Base-by-base conservation (phyloP, 1,140 invertebrate genomes). In the Orchesella cincta region DNA sequence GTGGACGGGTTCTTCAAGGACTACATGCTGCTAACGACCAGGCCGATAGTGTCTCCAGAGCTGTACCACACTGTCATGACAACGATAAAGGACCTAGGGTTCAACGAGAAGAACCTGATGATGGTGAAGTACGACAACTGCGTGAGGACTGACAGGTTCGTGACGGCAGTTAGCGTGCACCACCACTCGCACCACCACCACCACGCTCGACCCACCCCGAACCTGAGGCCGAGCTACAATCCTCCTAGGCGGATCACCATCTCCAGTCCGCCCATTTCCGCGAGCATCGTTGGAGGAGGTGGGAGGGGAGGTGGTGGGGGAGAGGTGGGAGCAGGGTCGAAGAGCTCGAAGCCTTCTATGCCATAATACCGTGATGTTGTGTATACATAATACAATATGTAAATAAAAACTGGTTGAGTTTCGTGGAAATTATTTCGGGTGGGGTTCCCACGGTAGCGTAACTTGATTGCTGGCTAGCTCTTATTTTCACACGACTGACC, bases 1-100 rank as follows among this genome's bases (percentile, higher is more conserved):
- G 62, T 67, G 26, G 62, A 67, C 31, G 62, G 62, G 12, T 67
- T 67, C 62, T 67, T 67, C 31, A 67, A 67, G 31, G 62, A 67
- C 62, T 67, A 67, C 31, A 67, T 67, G 62, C 31, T 67, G 28
- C 31, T 67, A 12, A 67, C 62, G 12, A 67, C 62, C 1, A 26
- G 62, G 14, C 62, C 62, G 5, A 29, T 67, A 26, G 62, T 67
- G 1, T 67, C 62, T 23, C 62, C 62, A 31, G 62, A 67, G n/a
- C 62, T 67, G 31, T 67, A 67, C 62, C 62, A 67, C 62, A 67
- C 62, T 5, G 62, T 67, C 31, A 5, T 67, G 8, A 31, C 26
- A 12, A 67, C 29, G 8, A 67, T 67, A 2, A 67, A 67, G 31
- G 62, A 67, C 62, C 62, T 67, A 8, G 62, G 62, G 62, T 67